A percentile compares a stretch with the other conserved stretches of the same genome.
Evolutionary conservation across 92 coral and sea anemone species (phyloP).

Genomic region (Zoanthus solanderi): DNA sequence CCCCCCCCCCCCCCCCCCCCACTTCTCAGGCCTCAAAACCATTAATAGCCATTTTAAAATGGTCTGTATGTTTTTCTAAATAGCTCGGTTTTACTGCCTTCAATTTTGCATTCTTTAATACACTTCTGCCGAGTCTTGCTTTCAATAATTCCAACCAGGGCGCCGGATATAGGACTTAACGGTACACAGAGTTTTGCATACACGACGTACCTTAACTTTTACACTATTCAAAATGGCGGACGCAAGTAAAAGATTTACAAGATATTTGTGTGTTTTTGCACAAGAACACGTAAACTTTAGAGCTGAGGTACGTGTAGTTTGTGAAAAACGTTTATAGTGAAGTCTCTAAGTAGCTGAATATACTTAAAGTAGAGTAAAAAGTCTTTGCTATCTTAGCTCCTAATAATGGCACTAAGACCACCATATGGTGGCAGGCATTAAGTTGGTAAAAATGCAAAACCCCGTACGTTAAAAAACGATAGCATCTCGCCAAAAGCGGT

Average conservation of each 20-base stretch:
- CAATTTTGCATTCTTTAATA: too few relatives aligned
- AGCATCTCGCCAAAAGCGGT: not conserved
- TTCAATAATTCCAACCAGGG: too few relatives aligned
- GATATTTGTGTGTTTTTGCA: conserved; percentile 33
- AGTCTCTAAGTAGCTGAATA: too few relatives aligned
- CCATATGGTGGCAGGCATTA: not conserved
- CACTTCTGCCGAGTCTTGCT: too few relatives aligned
- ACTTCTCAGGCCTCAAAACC: too few relatives aligned
- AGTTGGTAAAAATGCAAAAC: not conserved
- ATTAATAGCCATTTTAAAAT: too few relatives aligned
- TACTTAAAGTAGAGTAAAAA: too few relatives aligned
- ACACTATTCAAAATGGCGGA: conserved; percentile 29
- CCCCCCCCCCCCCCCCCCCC: too few relatives aligned
- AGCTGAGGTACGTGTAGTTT: conserved; percentile 14
- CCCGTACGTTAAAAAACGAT: not conserved
- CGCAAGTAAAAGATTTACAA: not conserved
- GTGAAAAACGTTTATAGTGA: not conserved
- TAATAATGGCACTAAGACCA: not conserved
- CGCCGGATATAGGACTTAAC: not conserved
- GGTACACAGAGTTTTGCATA: not conserved
- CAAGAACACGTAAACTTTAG: conserved; percentile 39
- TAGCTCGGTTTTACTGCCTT: too few relatives aligned
- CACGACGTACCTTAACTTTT: not conserved
- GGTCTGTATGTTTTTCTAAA: too few relatives aligned
- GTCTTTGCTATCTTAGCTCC: not conserved